Evolutionary conservation across 2,888 invertebrate species (phyloP), one percentile per base, ranked within the genome.

Genomic region (Caradrina clavipalpis): DNA sequence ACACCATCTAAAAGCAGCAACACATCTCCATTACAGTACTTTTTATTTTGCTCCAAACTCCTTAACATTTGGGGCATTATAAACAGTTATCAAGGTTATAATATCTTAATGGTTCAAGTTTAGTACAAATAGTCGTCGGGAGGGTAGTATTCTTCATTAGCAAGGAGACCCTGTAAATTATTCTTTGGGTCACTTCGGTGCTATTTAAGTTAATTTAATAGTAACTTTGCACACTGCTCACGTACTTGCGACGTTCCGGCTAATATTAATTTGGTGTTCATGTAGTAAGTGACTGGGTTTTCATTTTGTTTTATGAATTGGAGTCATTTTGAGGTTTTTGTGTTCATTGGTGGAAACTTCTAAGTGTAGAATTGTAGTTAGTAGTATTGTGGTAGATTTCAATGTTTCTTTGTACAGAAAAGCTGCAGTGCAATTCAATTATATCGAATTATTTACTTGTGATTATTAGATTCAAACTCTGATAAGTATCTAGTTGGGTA

Each of bases 61-160:
- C 80, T 84, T 77, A 85, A 81, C 83, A 87, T 87, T 84, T 81
- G 80, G 78, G 83, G 85, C 81, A 84, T 84, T 84, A 86, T 81
- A 78, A 78, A 81, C 78, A 86, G 87, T 89, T 89, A 88, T 85
- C 91, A 89, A 90, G 90, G 89, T 91, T 89, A 89, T 95, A 94
- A 95, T 95, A 93, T 95, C 94, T 94, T 95, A 95, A 95, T 95
- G 93, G 93, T 74, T 82, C 86, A 95, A 95, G 94, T 95, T 95
- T 87, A 88, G 88, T 82, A 89, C 87, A 92, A 94, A 95, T 91
- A 92, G 92, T 89, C 90, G 91, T 88, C 94, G 88, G 74, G 95
- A 93, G 95, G 86, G 91, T 88, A 94, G 90, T 94, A 92, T 88
- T 94, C 94, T 94, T 95, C 95, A 95, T 95, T 95, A 95, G 88